phyloP scores from a whole-genome alignment of 2,113 vertebrate species.

The Ondatra zibethicus region DNA sequence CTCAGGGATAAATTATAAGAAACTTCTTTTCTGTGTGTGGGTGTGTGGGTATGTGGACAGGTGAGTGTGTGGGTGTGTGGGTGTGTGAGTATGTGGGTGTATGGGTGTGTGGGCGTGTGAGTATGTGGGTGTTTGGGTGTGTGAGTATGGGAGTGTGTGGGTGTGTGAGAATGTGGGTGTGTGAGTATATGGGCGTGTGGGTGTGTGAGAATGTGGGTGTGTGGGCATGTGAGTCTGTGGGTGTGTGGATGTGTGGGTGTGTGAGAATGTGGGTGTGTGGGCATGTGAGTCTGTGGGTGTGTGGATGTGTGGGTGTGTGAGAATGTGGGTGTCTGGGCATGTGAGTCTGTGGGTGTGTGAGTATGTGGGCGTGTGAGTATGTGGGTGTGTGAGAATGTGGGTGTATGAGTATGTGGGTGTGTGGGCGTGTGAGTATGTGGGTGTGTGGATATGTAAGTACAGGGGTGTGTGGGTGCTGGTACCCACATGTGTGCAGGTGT shows the following conservation, averaged over 20 bases:
- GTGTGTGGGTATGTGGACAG: accelerated
- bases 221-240: background rate
- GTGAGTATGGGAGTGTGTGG: too few species aligned
- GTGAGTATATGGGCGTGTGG: background rate
- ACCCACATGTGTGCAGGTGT: background rate
- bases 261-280: background rate
- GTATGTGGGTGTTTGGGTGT: too few species aligned
- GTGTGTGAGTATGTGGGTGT: background rate
- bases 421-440: background rate
- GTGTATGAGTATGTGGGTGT: background rate
- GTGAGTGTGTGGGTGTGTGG: background rate
- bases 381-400: background rate
- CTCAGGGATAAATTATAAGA: background rate
- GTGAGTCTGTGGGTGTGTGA: too few species aligned
- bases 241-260: background rate
- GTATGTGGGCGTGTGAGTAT: too few species aligned
- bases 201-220: background rate
- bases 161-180: too few species aligned
- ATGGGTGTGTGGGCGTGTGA: too few species aligned
- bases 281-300: too few species aligned
- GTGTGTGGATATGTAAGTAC: background rate
- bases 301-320: accelerated
- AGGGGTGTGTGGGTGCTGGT: background rate
- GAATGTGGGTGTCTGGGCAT: background rate
- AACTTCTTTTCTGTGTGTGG: background rate